phyloP scores from a whole-genome alignment of 2,113 vertebrate species.

The Zeus faber region DNA sequence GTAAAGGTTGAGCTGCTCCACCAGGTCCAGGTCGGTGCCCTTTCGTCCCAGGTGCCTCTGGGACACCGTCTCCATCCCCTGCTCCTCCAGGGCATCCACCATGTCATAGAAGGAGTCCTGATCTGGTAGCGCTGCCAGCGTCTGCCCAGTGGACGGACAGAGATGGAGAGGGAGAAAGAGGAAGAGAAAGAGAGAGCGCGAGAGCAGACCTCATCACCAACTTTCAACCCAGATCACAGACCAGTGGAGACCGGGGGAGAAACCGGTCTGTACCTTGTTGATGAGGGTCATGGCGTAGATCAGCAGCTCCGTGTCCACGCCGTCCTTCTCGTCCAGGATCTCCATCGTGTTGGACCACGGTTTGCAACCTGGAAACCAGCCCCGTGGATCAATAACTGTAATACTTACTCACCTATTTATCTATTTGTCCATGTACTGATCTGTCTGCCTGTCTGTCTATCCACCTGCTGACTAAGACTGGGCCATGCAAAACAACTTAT shows the following conservation, averaged over 20 bases:
- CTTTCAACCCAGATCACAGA: too few species aligned
- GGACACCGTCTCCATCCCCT: constrained; percentile 85
- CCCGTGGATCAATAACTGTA: too few species aligned
- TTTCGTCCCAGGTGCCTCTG: constrained; percentile 86
- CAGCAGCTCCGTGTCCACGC: constrained; percentile 90
- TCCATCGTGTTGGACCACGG: constrained; percentile 90
- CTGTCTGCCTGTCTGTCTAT: background rate
- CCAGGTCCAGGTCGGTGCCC: constrained; percentile 89
- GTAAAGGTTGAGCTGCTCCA: constrained; percentile 93
- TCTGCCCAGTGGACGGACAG: constrained; percentile 72
- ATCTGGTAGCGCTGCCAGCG: constrained; percentile 85
- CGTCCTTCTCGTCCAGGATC: constrained; percentile 92
- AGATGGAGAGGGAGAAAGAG: background rate
- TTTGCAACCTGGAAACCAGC: constrained; percentile 78
- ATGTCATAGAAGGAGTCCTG: constrained; percentile 94
- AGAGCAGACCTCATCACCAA: background rate
- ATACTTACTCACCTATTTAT: too few species aligned
- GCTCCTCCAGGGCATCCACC: constrained; percentile 91
- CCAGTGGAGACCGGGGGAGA: too few species aligned
- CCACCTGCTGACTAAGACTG: background rate
- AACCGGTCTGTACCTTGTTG: constrained; percentile 82
- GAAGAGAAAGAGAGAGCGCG: background rate
- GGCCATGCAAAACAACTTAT: too few species aligned
- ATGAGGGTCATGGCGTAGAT: constrained; percentile 93
- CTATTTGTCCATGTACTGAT: too few species aligned